phyloP scores from a whole-genome alignment of 2,888 invertebrate genomes.

The Cryptus armator region DNA sequence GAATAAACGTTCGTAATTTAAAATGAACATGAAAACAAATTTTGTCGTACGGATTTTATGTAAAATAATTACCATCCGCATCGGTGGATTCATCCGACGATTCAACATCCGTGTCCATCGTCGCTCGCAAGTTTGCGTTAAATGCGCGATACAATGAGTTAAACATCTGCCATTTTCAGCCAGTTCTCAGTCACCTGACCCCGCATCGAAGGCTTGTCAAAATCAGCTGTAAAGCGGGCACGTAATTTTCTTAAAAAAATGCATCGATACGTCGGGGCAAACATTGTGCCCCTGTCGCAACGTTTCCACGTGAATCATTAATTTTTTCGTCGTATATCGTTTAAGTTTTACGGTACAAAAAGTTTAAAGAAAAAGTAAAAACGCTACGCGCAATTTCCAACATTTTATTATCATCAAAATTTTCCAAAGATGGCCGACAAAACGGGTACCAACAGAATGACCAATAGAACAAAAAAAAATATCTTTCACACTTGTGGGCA shows the following conservation, averaged over 20 bases:
- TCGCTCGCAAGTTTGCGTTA: constrained; percentile 12
- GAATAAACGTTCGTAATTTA: no score
- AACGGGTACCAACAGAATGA: background rate
- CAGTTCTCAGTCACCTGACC: constrained; percentile 28
- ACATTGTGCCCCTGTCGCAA: background rate
- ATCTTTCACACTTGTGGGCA: no score
- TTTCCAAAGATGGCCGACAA: constrained; percentile 10
- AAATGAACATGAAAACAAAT: no score
- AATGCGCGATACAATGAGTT: background rate
- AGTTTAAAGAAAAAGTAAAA: background rate
- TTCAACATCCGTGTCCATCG: constrained; percentile 40
- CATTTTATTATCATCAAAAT: background rate
- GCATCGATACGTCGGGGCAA: background rate
- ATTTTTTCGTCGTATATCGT: background rate
- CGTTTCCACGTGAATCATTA: background rate
- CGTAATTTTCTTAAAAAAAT: background rate
- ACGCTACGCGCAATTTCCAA: background rate
- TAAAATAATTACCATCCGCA: constrained; percentile 53
- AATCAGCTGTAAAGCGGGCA: constrained; percentile 42
- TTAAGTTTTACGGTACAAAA: background rate
- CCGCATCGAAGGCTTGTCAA: constrained; percentile 15
- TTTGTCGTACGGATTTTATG: background rate
- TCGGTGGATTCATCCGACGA: constrained; percentile 34
- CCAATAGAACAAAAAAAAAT: background rate
- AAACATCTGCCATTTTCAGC: constrained; percentile 44